These are phyloP conservation scores for Malacoctenus gilli DNA, from an alignment of 2,797 vertebrate genomes.

Conservation along the genomic window DNA sequence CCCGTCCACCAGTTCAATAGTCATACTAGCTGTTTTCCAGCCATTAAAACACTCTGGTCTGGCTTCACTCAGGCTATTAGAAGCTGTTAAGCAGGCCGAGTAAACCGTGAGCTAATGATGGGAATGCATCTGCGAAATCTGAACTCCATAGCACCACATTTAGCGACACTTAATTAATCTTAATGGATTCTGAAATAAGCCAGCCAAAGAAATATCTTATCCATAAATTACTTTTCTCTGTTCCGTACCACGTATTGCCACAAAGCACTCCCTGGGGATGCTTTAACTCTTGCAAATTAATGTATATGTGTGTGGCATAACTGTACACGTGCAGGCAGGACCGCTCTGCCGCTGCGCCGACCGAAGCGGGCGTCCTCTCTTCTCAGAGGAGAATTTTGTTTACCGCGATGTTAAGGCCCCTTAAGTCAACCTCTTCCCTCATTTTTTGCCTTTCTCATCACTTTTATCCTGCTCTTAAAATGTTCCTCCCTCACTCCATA, in stretches of 20 bases:
- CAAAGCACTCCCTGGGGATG: slow-evolving; percentile 56
- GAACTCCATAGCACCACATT: slow-evolving; percentile 69
- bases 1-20: slow-evolving; percentile 27
- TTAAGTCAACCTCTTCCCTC: slow-evolving; percentile 32
- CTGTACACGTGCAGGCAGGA: slow-evolving; percentile 21
- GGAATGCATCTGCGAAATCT: slow-evolving; percentile 73
- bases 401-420: slow-evolving; percentile 48
- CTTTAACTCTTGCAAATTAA: slow-evolving; percentile 51
- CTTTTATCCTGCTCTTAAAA: slow-evolving; percentile 30
- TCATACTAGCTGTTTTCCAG: slow-evolving; percentile 47
- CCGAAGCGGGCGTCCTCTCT: slow-evolving; percentile 7
- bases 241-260: slow-evolving; percentile 47
- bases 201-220: slow-evolving; percentile 73
- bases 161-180: slow-evolving; percentile 78
- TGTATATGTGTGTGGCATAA: slow-evolving; percentile 35
- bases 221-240: slow-evolving; percentile 74
- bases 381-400: slow-evolving; percentile 27
- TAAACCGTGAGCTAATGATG: slow-evolving; percentile 71
- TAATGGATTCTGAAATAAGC: slow-evolving; percentile 80
- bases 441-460: slow-evolving; percentile 21
- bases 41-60: slow-evolving; percentile 67
- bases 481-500: slow-evolving; percentile 27
- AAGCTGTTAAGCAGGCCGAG: slow-evolving; percentile 64
- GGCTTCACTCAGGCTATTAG: slow-evolving; percentile 69
- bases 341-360: slow-evolving; percentile 15